Evolutionary conservation across 2,797 vertebrate species (phyloP).

Genomic region (Synanceia verrucosa): DNA sequence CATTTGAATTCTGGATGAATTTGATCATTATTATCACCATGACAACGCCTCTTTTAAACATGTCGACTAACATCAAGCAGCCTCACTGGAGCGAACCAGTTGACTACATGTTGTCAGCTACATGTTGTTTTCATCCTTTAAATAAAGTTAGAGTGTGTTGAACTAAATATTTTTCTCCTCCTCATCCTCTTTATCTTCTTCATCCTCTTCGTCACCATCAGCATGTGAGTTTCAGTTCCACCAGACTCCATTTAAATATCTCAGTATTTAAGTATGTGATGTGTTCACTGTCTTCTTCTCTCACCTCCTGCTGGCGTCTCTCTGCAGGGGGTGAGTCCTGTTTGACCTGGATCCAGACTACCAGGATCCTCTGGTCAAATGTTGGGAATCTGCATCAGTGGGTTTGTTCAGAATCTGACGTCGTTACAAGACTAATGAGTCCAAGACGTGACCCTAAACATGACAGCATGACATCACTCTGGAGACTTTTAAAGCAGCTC

Average conservation of each 20-base stretch:
- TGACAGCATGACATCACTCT: too few relatives aligned
- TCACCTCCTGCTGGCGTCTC: background rate
- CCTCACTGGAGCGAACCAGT: too few relatives aligned
- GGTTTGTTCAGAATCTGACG: too few relatives aligned
- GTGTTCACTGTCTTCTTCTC: background rate
- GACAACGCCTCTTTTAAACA: too few relatives aligned
- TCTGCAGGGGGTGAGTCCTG: background rate
- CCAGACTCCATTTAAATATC: constrained; percentile 27
- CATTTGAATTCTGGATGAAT: too few relatives aligned
- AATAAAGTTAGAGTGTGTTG: background rate
- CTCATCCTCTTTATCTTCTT: background rate
- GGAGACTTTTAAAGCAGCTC: too few relatives aligned
- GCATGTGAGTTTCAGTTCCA: constrained; percentile 82
- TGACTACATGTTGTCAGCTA: too few relatives aligned
- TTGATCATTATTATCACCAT: too few relatives aligned
- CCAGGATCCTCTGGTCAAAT: background rate
- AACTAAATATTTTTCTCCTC: background rate
- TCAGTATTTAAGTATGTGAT: constrained; percentile 81
- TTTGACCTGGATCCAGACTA: background rate
- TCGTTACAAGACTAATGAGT: too few relatives aligned
- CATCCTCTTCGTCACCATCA: constrained; percentile 67
- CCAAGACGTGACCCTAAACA: too few relatives aligned
- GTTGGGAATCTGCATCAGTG: too few relatives aligned
- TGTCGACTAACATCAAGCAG: too few relatives aligned
- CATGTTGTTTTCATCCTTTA: background rate